Evolutionary conservation across 2,797 vertebrate genomes (phyloP).

Genomic region (Tachyglossus aculeatus): DNA sequence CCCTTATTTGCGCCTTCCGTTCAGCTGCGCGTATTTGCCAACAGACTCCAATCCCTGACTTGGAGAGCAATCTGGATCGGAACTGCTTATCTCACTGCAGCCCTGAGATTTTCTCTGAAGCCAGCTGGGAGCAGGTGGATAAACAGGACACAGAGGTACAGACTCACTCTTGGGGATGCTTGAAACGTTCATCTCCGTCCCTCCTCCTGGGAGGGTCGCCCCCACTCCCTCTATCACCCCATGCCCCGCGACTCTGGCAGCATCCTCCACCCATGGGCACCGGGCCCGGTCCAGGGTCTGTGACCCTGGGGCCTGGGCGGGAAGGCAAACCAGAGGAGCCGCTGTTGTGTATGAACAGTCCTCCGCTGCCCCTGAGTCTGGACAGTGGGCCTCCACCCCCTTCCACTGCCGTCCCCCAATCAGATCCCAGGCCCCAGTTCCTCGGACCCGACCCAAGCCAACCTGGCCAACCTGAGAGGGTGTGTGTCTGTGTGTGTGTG

Average conservation of each 20-base stretch:
- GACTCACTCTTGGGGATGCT: conserved; percentile 67
- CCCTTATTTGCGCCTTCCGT: conserved; percentile 63
- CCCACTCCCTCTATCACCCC: conserved; percentile 2
- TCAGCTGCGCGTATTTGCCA: conserved; percentile 82
- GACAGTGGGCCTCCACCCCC: not conserved
- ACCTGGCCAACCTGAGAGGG: not conserved
- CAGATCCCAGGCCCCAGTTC: too few relatives aligned
- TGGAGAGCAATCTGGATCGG: conserved; percentile 92
- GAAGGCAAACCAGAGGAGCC: conserved; percentile 8
- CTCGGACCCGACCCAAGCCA: too few relatives aligned
- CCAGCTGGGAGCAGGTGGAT: conserved; percentile 99
- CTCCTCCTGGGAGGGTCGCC: conserved; percentile 26
- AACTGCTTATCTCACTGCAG: conserved; percentile 98
- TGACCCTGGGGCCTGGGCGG: not conserved
- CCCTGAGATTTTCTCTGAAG: conserved; percentile 97
- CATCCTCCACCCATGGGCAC: not conserved
- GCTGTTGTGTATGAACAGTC: conserved; percentile 13
- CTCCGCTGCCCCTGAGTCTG: conserved; percentile 19
- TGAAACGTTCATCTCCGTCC: conserved; percentile 40
- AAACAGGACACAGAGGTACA: conserved; percentile 96
- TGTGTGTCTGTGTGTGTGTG: too few relatives aligned
- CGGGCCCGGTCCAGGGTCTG: conserved; percentile 6
- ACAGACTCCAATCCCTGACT: conserved; percentile 94
- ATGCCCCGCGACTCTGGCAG: conserved; percentile 18
- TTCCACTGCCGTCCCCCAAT: too few relatives aligned